Conservation (phyloP, 1,140 invertebrate species). For the Theocolax elegans region DNA sequence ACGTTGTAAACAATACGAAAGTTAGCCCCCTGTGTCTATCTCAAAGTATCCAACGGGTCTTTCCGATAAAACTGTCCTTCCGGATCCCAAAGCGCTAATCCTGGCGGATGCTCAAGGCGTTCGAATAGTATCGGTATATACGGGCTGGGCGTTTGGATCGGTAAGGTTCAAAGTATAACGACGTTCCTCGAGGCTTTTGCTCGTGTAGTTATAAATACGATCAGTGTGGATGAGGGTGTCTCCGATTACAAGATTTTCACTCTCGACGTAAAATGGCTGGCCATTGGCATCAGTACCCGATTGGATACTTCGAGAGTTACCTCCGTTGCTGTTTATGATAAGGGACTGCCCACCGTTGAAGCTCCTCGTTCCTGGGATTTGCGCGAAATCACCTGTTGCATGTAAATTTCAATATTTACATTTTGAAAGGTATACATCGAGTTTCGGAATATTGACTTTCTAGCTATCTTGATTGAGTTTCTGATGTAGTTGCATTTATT, state of each 20-base stretch:
- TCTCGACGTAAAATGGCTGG: slow-evolving; percentile 41
- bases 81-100: too few species aligned
- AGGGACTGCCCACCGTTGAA: too few species aligned
- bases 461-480: too few species aligned
- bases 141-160: slow-evolving; percentile 45
- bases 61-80: too few species aligned
- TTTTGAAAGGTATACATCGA: neutral
- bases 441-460: neutral
- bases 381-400: too few species aligned
- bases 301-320: neutral
- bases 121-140: too few species aligned
- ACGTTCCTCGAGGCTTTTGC: slow-evolving; percentile 4
- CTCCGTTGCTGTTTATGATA: neutral
- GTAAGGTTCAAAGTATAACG: slow-evolving; percentile 45
- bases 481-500: too few species aligned
- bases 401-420: too few species aligned
- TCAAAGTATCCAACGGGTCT: neutral
- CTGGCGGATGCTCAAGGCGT: neutral
- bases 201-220: slow-evolving; percentile 39
- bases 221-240: slow-evolving; percentile 44
- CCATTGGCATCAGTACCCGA: slow-evolving; percentile 36
- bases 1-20: too few species aligned
- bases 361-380: too few species aligned
- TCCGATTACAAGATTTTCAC: slow-evolving; percentile 36
- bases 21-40: slow-evolving; percentile 2